These are phyloP conservation scores for rabbit (Oryctolagus cuniculus) DNA, from an alignment of 2,113 vertebrate genomes.

Conservation along the genomic window mOryCun1.1 NC_091444.1:36189001-36189500, in stretches of 20 bases:
- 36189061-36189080: background rate
- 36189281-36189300: background rate
- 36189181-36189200: background rate
- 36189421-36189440: background rate
- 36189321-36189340: background rate
- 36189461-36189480: background rate
- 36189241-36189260: background rate
- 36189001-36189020: background rate
- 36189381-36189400: background rate
- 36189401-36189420: background rate
- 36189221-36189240: background rate
- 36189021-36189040: background rate
- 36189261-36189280: background rate
- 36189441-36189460: background rate
- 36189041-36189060: rapidly evolving
- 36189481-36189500: background rate
- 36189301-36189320: background rate
- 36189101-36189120: background rate
- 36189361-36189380: background rate
- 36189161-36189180: background rate
- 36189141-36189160: too few relatives aligned
- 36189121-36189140: too few relatives aligned
- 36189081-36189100: background rate
- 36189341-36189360: background rate
- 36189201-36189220: background rate